Evolutionary conservation across 1,140 invertebrate genomes (phyloP).

Genomic region (Neotoxoptera formosana): DNA sequence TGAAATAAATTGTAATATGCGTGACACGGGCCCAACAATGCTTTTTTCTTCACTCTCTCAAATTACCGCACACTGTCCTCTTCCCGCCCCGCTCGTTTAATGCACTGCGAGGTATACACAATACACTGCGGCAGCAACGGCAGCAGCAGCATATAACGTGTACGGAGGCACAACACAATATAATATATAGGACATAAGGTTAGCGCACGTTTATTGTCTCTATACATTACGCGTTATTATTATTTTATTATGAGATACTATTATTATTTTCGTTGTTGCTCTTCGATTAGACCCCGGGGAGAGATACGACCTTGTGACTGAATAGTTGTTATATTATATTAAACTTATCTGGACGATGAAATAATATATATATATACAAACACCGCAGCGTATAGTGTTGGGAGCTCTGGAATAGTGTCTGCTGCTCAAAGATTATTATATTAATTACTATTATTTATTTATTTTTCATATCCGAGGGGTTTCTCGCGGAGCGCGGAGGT

Average conservation of each 20-base stretch:
- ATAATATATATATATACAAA: neutral
- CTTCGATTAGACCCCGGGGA: constrained; percentile 29
- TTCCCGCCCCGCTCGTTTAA: constrained; percentile 18
- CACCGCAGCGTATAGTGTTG: neutral
- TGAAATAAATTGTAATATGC: constrained; percentile 56
- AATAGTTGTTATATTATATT: constrained; percentile 14
- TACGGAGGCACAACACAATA: neutral
- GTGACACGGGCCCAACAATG: constrained; percentile 55
- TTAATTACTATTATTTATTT: neutral
- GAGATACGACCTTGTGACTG: constrained; percentile 38
- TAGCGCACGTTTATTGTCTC: constrained; percentile 49
- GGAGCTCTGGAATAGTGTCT: neutral
- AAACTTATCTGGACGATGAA: neutral
- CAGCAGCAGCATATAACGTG: neutral
- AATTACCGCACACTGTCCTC: constrained; percentile 46
- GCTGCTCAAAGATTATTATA: neutral
- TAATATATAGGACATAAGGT: constrained; percentile 49
- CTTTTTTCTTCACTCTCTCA: constrained; percentile 48
- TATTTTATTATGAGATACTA: constrained; percentile 8
- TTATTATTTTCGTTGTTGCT: neutral
- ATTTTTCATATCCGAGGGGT: neutral
- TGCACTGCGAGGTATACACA: neutral
- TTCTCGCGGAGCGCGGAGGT: neutral
- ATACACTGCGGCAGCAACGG: neutral
- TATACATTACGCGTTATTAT: constrained; percentile 21